Percentiles rank a stretch among this genome's conserved stretches.
phyloP scores from a whole-genome alignment of 2,888 invertebrate genomes.

The Megastigmus dorsalis region DNA sequence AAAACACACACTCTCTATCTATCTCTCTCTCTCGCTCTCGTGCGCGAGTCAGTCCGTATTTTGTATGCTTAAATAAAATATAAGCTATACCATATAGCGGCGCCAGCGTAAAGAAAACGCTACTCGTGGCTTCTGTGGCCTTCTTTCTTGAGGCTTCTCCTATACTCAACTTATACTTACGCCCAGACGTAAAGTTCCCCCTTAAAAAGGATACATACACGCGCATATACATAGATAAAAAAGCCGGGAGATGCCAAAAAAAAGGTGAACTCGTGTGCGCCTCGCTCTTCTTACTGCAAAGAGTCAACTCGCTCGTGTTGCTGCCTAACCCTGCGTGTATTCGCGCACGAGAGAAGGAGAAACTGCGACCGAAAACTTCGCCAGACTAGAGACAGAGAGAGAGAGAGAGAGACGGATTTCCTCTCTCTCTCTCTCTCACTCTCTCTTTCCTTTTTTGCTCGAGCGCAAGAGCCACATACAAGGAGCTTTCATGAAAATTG shows the following conservation, averaged over 20 bases:
- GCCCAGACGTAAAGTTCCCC: slow-evolving; percentile 3
- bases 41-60: no score
- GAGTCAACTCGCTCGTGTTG: slow-evolving; percentile 37
- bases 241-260: no score
- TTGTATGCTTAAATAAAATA: background rate
- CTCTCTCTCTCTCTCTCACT: no score
- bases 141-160: slow-evolving; percentile 17
- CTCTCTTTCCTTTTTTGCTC: slow-evolving; percentile 1
- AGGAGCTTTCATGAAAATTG: slow-evolving; percentile 64
- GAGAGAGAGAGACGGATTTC: no score
- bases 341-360: background rate
- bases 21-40: no score
- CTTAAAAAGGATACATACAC: slow-evolving; percentile 8
- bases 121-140: background rate
- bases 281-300: background rate
- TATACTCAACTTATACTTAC: slow-evolving; percentile 5
- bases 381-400: background rate
- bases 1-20: no score
- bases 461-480: background rate
- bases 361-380: slow-evolving; percentile 18
- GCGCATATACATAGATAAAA: background rate
- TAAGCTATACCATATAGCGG: background rate
- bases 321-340: background rate
- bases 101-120: background rate
- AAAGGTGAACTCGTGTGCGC: background rate